These are phyloP conservation scores for Cryptocephalus moraei DNA, from an alignment of 2,888 invertebrate genomes.

Conservation along the genomic window DNA sequence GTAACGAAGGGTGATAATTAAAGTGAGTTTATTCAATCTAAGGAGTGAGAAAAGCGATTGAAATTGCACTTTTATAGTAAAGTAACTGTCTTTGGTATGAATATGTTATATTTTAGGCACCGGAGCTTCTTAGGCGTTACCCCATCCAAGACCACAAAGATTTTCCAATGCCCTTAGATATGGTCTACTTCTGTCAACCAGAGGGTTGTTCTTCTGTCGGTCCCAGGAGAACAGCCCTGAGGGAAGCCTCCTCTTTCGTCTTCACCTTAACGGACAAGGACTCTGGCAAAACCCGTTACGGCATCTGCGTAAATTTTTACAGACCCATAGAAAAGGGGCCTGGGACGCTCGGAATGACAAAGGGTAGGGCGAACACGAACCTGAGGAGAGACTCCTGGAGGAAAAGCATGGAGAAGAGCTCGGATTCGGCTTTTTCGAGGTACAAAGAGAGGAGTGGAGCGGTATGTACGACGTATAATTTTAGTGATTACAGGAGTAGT, in stretches of 20 bases:
- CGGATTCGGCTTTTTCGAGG: conserved; percentile 90
- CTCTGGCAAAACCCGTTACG: conserved; percentile 87
- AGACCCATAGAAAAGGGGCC: conserved; percentile 68
- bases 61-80: too few relatives aligned
- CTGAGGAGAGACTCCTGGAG: conserved; percentile 82
- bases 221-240: conserved; percentile 68
- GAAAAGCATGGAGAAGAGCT: conserved; percentile 85
- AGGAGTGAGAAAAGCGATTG: too few relatives aligned
- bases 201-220: conserved; percentile 94
- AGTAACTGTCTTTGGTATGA: too few relatives aligned
- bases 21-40: too few relatives aligned
- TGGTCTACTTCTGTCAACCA: conserved; percentile 99
- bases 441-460: conserved; percentile 26
- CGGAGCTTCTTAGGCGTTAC: conserved; percentile 90
- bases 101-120: conserved; percentile 50
- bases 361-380: conserved; percentile 44
- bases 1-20: too few relatives aligned
- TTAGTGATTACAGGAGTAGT: conserved; percentile 88
- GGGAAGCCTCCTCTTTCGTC: conserved; percentile 94
- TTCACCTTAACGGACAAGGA: conserved; percentile 99
- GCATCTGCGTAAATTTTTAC: conserved; percentile 98
- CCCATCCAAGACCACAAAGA: conserved; percentile 94
- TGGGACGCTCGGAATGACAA: conserved; percentile 26
- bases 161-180: conserved; percentile 93
- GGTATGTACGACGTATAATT: conserved; percentile 19